Base-by-base conservation (phyloP, 2,888 invertebrate genomes). In the Geophilus truncorum region DNA sequence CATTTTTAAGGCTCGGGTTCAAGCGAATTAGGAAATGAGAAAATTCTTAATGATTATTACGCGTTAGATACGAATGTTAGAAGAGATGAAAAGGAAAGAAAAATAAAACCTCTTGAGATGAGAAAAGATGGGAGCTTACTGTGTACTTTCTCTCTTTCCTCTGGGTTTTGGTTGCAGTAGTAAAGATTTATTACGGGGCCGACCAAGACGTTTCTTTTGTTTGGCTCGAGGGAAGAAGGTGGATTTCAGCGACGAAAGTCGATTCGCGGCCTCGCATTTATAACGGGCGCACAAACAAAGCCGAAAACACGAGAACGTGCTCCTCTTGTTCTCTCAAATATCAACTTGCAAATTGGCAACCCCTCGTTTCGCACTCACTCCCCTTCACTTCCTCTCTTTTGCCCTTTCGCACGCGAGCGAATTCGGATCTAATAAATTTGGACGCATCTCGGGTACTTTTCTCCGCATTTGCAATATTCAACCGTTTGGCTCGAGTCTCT, bases 271-370 rank as follows among this genome's bases (percentile, higher is more conserved):
- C 28, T 62, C 62, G 25, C 25, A 62, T 62, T 62, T 62, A 62
- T 62, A 62, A 62, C 23, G 10, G 62, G 23, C 25, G 62, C 62
- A 25, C 25, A 62, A 62, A 62, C 62, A 62, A 62, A 62, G 62
- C 62, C 62, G 45, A 62, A 62, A 62, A 62, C 62, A 62, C 62
- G 23, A 62, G 23, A 25, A 62, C 62, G 62, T 25, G 28, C 62
- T 62, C 62, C 62, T 62, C 62, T 62, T 62, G 62, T 62, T 23
- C 62, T 62, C 15, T 62, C 62, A 25, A 62, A 62, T 62, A 62
- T 62, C 62, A 62, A 62, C 62, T 62, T 62, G 62, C 62, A 62
- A 62, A 62, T 62, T 62, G 62, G 62, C 62, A 62, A 62, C 62
- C 62, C 62, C 25, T 62, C 62, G 62, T 62, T 62, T 62, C 45